Conservation (phyloP, 1,140 invertebrate genomes). For the Macrobrachium rosenbergii region DNA sequence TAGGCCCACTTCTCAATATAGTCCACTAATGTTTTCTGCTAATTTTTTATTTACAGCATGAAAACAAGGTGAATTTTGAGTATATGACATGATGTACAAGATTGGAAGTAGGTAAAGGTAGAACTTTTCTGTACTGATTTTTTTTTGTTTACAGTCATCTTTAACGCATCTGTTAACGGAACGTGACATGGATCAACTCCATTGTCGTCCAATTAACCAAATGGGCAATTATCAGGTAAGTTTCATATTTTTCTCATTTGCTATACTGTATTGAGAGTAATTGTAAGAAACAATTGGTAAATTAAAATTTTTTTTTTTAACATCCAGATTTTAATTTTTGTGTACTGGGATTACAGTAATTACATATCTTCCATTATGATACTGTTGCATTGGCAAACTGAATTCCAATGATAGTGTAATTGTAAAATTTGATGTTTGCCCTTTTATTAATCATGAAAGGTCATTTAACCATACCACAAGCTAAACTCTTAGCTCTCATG, state of each 20-base stretch:
- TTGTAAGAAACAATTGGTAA: not conserved
- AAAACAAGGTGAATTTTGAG: not conserved
- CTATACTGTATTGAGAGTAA: not conserved
- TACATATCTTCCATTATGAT: too few species aligned
- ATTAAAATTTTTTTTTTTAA: not conserved
- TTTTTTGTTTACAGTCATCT: conserved; percentile 58
- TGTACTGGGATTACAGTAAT: too few species aligned
- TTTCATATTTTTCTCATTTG: not conserved
- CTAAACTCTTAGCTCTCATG: too few species aligned
- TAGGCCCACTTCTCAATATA: too few species aligned
- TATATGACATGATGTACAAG: not conserved
- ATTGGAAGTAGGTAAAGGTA: not conserved
- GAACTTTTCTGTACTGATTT: not conserved
- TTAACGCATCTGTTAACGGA: conserved; percentile 64
- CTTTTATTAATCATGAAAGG: too few species aligned
- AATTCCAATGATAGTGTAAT: too few species aligned
- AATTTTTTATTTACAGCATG: not conserved
- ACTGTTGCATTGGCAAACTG: too few species aligned
- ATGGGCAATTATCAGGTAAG: conserved; percentile 96
- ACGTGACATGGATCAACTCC: conserved; percentile 80
- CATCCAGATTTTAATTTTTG: not conserved
- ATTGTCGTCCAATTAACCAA: conserved; percentile 94
- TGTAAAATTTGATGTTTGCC: too few species aligned
- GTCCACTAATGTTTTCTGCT: not conserved
- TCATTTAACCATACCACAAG: too few species aligned